Evolutionary conservation across 2,113 vertebrate species (phyloP).

Genomic region (Phaethornis superciliosus): DNA sequence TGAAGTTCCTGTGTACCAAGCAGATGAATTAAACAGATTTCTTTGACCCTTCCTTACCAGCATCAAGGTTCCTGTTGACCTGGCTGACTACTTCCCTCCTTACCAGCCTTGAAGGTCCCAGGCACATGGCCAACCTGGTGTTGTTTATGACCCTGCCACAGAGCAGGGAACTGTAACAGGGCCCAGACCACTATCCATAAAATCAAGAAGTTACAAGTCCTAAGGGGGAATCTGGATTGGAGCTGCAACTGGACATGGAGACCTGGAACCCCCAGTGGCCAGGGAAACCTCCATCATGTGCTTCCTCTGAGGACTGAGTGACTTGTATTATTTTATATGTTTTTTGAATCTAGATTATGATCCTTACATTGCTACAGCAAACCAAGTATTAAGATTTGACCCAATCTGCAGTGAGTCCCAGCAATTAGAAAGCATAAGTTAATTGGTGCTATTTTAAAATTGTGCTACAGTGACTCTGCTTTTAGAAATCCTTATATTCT

Average conservation of each 20-base stretch:
- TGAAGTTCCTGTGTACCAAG: not conserved
- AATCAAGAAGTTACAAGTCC: not conserved
- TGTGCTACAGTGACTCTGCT: not conserved
- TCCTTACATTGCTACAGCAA: not conserved
- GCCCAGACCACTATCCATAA: not conserved
- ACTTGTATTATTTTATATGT: not conserved
- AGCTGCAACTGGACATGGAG: not conserved
- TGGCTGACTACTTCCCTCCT: not conserved
- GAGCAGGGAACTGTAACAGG: not conserved
- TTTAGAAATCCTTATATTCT: not conserved
- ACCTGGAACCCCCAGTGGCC: fast-evolving
- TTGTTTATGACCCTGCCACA: not conserved
- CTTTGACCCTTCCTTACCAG: not conserved
- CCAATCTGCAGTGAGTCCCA: not conserved
- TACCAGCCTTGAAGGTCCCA: not conserved
- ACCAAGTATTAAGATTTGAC: not conserved
- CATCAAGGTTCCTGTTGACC: not conserved
- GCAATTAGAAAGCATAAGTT: not conserved
- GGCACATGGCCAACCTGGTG: not conserved
- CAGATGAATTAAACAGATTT: not conserved
- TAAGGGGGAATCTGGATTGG: not conserved
- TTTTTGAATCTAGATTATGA: not conserved
- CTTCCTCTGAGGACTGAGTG: not conserved
- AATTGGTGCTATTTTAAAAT: not conserved
- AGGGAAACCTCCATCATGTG: not conserved